These are phyloP conservation scores for Oceanodroma tethys DNA, from an alignment of 2,113 vertebrate species.

Conservation along the genomic window DNA sequence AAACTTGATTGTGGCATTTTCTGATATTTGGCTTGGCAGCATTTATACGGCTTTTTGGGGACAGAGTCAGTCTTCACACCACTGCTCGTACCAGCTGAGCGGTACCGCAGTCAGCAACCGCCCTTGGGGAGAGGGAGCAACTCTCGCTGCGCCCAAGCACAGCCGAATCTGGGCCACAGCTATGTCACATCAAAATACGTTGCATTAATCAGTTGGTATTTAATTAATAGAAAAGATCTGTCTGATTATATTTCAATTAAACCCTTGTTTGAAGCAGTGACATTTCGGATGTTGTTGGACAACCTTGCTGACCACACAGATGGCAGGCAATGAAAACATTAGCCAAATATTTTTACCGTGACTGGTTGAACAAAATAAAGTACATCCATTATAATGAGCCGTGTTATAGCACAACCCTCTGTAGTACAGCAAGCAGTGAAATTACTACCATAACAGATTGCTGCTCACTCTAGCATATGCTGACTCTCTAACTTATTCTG, in stretches of 20 bases:
- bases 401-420: conserved; percentile 14
- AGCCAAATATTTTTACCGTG: conserved; percentile 60
- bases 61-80: accelerated
- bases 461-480: conserved; percentile 56
- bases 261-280: conserved; percentile 25
- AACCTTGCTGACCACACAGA: conserved; percentile 66
- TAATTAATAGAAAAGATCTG: conserved; percentile 36
- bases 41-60: background rate
- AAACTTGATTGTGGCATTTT: background rate
- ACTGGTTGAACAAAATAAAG: conserved; percentile 52
- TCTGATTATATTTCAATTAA: conserved; percentile 59
- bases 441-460: conserved; percentile 52
- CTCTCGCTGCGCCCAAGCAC: background rate
- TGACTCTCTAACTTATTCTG: conserved; percentile 20
- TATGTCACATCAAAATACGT: background rate
- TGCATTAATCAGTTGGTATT: conserved; percentile 27
- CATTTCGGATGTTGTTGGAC: conserved; percentile 45
- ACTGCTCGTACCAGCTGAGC: accelerated
- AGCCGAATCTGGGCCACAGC: background rate
- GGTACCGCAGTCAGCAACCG: background rate
- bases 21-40: background rate
- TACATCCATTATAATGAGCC: conserved; percentile 45
- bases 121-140: background rate
- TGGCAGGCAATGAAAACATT: conserved; percentile 59
- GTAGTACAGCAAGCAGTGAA: conserved; percentile 28